Base-by-base conservation (phyloP, 2,888 invertebrate genomes). In the Limnephilus lunatus region DNA sequence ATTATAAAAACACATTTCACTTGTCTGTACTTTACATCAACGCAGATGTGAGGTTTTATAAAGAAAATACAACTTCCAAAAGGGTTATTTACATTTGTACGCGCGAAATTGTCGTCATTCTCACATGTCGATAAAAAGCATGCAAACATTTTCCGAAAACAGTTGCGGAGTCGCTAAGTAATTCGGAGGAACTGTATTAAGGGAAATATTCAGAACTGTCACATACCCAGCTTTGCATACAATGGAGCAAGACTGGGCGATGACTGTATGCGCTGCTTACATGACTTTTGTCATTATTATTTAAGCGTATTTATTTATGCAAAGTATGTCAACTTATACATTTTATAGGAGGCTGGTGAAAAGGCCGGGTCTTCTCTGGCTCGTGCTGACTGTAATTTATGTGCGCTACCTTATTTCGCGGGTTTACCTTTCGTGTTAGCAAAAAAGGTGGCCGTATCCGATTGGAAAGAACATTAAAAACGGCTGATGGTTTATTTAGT, bases 211-310 rank as follows among this genome's bases (percentile, higher is more conserved):
- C 88, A 39, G 30, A 89, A 89, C 81, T 89, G 91, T 91, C 91
- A 91, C 87, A 91, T 91, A 88, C 86, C 91, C 81, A 82, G 82
- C 35, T 91, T 91, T 82, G 91, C 91, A 91, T 91, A 91, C 91
- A 91, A 91, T 91, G 91, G 91, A 68, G 88, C 81, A 89, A 39
- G 44, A 80, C 68, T 48, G 30, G 14, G 86, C 86, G 81, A 89
- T 89, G 88, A 80, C 88, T 89, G 81, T 89, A 89, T 81, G 44
- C 35, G 44, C 35, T 89, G 88, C 30, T 53, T 89, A 91, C 91
- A 91, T 89, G 92, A 92, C 91, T 91, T 92, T 92, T 92, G 89
- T 91, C 92, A 90, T 91, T 91, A 91, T 92, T 91, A 91, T 91
- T 92, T 92, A 81, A 88, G 88, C 89, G 89, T 92, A 90, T 92